Conservation (phyloP, 2,113 vertebrate species). For the Urocynchramus pylzowi region DNA sequence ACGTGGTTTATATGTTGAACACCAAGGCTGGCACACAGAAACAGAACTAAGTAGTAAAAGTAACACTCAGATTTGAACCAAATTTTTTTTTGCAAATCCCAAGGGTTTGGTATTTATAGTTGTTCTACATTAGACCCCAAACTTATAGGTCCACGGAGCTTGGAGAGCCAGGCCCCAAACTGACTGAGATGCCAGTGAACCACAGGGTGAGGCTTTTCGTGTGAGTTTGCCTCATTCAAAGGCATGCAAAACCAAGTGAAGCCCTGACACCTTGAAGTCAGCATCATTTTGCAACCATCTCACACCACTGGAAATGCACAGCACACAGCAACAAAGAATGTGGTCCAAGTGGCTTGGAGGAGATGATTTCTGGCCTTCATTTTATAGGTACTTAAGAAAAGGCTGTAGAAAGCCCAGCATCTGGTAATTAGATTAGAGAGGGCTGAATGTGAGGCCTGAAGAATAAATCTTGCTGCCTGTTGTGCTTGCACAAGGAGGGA, state of each 20-base stretch:
- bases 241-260: not conserved
- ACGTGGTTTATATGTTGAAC: not conserved
- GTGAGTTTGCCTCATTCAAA: not conserved
- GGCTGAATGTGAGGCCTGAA: not conserved
- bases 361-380: not conserved
- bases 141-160: accelerated
- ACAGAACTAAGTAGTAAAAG: not conserved
- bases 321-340: accelerated
- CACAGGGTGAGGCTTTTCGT: not conserved
- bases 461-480: not conserved
- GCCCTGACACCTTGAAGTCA: not conserved
- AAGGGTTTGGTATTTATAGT: not conserved
- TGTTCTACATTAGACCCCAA: not conserved
- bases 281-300: not conserved
- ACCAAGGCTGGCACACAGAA: not conserved
- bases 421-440: not conserved
- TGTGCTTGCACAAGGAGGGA: not conserved
- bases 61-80: not conserved
- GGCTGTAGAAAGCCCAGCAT: not conserved
- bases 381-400: not conserved
- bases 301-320: not conserved
- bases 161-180: not conserved
- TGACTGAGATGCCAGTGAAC: not conserved
- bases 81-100: not conserved
- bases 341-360: not conserved